Percentiles rank a stretch among this genome's conserved stretches.
These are phyloP conservation scores for Otis tarda DNA, from an alignment of 2,113 vertebrate genomes.

Conservation along the genomic window DNA sequence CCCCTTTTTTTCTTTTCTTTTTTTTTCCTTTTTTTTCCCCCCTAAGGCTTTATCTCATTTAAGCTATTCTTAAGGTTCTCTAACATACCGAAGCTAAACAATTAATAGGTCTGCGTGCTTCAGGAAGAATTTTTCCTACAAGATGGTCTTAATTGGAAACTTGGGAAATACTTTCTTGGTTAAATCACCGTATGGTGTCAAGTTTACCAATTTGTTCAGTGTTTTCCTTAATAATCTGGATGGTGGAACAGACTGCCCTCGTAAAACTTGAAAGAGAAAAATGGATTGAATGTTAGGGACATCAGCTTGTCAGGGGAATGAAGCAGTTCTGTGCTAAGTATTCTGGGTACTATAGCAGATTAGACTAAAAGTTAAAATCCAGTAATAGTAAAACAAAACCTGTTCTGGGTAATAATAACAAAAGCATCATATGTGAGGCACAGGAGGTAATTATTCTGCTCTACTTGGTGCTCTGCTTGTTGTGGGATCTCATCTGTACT, in stretches of 20 bases:
- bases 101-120: neutral
- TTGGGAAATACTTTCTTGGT: neutral
- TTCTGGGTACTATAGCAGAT: neutral
- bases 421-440: conserved; percentile 43
- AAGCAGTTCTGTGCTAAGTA: neutral
- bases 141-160: neutral
- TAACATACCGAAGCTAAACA: neutral
- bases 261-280: neutral
- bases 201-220: neutral
- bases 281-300: neutral
- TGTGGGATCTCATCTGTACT: neutral
- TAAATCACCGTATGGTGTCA: neutral
- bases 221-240: neutral
- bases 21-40: neutral
- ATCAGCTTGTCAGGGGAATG: neutral
- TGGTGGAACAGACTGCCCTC: neutral
- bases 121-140: neutral
- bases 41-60: neutral
- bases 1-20: neutral
- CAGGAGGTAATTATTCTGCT: conserved; percentile 67
- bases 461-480: conserved; percentile 29
- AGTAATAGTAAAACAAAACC: neutral
- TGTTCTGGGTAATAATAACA: neutral
- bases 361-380: conserved; percentile 6
- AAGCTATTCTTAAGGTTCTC: neutral